Evolutionary conservation across 2,113 vertebrate species (phyloP).

Genomic region (western clawed frog (Xenopus tropicalis)): DNA sequence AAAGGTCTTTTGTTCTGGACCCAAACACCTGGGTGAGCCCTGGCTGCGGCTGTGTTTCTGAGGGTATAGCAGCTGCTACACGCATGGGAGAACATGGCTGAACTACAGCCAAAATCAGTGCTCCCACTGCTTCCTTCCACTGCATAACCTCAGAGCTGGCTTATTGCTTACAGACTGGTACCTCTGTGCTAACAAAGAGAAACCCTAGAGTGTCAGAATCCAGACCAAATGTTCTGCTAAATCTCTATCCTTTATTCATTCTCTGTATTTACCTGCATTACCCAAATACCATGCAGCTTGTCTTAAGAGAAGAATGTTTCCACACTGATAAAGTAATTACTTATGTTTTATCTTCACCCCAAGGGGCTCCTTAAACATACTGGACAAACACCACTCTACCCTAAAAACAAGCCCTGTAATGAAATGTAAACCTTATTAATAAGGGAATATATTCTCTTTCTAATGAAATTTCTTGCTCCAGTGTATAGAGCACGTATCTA

Average conservation of each 20-base stretch:
- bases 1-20: slow-evolving; percentile 85
- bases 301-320: no score
- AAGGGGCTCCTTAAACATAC: no score
- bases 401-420: no score
- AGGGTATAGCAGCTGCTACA: slow-evolving; percentile 45
- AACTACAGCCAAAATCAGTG: slow-evolving; percentile 17
- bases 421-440: no score
- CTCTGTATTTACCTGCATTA: no score
- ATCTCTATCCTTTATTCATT: no score
- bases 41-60: slow-evolving; percentile 16
- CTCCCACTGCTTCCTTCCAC: neutral
- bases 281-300: no score
- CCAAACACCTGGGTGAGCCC: slow-evolving; percentile 80
- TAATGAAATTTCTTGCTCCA: no score
- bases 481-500: neutral
- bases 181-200: neutral
- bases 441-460: no score
- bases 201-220: neutral
- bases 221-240: neutral
- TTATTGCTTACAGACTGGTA: neutral
- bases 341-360: no score
- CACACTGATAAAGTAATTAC: no score
- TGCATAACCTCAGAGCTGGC: slow-evolving; percentile 3
- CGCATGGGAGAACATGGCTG: slow-evolving; percentile 37
- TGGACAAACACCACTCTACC: no score